Percentiles rank a stretch among this genome's conserved stretches.
Evolutionary conservation across 92 coral and sea anemone species (phyloP).

Genomic region (Pocillopora meandrina): DNA sequence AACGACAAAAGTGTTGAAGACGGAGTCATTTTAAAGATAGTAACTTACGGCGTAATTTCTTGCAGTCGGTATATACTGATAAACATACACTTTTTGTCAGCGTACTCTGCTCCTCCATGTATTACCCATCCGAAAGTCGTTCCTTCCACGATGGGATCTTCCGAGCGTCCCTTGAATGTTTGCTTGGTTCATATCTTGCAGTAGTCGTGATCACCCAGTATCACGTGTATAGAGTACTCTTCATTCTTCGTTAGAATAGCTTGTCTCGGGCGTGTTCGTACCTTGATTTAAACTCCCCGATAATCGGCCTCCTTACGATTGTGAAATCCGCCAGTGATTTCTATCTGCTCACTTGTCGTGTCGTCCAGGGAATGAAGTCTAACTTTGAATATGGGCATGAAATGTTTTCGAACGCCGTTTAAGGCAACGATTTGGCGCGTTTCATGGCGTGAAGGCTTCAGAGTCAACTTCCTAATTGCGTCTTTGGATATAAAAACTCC

Average conservation of each 20-base stretch:
- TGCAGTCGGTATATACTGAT: background rate
- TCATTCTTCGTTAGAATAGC: constrained; percentile 34
- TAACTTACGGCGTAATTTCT: too few species aligned
- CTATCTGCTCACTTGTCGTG: constrained; percentile 23
- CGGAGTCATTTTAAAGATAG: too few species aligned
- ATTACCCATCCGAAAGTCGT: constrained; percentile 47
- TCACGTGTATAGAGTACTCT: constrained; percentile 50
- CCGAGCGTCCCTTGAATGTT: constrained; percentile 48
- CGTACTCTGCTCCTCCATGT: constrained; percentile 40
- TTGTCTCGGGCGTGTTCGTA: constrained; percentile 39
- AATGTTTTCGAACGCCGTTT: constrained; percentile 52
- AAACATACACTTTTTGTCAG: constrained; percentile 8
- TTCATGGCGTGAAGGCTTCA: constrained; percentile 56
- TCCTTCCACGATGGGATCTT: constrained; percentile 53
- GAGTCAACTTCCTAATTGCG: constrained; percentile 32
- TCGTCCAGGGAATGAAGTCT: constrained; percentile 41
- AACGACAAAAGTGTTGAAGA: too few species aligned
- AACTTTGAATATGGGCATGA: constrained; percentile 46
- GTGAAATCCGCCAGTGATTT: constrained; percentile 42
- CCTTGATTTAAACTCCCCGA: constrained; percentile 38
- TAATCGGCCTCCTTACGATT: constrained; percentile 42
- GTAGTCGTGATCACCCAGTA: constrained; percentile 44
- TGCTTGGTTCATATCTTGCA: constrained; percentile 47
- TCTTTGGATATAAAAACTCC: constrained; percentile 56
- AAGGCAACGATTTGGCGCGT: constrained; percentile 52